These are phyloP conservation scores for Zeugodacus cucurbitae DNA, from an alignment of 1,140 invertebrate genomes.

Conservation along the genomic window DNA sequence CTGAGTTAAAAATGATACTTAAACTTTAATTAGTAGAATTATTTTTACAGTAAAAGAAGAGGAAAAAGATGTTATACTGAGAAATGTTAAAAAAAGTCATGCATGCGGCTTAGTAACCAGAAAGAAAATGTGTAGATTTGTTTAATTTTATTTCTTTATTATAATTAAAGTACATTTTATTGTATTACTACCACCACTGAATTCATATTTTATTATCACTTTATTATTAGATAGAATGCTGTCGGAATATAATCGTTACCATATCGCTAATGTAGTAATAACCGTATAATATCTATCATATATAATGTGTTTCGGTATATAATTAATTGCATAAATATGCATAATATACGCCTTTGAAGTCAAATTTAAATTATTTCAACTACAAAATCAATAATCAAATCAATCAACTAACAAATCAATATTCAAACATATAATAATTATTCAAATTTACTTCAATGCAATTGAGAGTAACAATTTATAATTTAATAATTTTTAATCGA, in stretches of 20 bases:
- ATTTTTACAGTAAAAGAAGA: too few relatives aligned
- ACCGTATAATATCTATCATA: neutral
- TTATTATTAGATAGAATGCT: neutral
- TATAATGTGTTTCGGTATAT: neutral
- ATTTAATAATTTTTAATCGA: neutral
- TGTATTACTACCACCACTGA: neutral
- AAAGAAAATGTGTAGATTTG: neutral
- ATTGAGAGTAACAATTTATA: neutral
- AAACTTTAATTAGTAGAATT: too few relatives aligned
- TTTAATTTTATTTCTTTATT: neutral
- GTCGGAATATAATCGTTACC: neutral
- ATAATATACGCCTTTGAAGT: neutral
- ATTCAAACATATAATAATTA: too few relatives aligned
- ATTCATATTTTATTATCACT: constrained; percentile 6
- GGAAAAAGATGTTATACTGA: too few relatives aligned
- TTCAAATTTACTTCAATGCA: too few relatives aligned
- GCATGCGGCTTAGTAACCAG: too few relatives aligned
- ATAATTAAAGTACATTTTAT: neutral
- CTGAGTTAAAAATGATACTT: neutral
- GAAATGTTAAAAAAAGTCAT: too few relatives aligned
- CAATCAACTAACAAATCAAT: neutral
- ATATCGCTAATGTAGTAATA: neutral
- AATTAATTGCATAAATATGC: neutral
- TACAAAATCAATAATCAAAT: neutral
- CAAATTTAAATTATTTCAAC: neutral